These are phyloP conservation scores for Encarsia formosa DNA, from an alignment of 2,888 invertebrate species.

Conservation along the genomic window DNA sequence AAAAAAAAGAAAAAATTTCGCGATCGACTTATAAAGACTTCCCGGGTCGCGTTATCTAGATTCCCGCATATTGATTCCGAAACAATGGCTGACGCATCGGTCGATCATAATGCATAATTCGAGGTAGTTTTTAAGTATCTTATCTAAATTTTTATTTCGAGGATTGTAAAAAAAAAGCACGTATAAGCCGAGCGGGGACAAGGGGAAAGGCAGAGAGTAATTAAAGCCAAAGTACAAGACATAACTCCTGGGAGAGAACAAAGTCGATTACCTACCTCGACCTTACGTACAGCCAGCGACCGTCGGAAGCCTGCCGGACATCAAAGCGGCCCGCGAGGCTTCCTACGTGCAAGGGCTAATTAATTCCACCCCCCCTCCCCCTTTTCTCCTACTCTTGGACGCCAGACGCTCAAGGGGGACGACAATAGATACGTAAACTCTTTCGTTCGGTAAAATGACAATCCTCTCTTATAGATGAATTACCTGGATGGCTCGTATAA, in stretches of 20 bases:
- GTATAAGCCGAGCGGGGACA: background rate
- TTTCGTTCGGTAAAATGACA: no score
- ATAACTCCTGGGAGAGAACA: conserved; percentile 31
- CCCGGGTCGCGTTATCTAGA: no score
- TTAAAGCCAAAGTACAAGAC: conserved; percentile 10
- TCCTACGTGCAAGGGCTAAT: conserved; percentile 37
- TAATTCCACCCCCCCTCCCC: conserved; percentile 30
- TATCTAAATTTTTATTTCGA: no score
- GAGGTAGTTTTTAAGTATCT: no score
- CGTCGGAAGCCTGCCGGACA: conserved; percentile 42
- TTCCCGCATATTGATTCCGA: no score
- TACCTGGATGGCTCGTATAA: background rate
- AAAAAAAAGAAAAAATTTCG: no score
- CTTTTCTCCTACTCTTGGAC: no score
- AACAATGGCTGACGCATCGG: no score
- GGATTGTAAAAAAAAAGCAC: background rate
- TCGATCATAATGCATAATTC: no score
- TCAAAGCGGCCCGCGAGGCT: conserved; percentile 45
- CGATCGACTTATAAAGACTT: no score
- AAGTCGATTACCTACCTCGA: conserved; percentile 46
- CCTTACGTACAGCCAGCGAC: conserved; percentile 26
- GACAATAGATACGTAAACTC: conserved; percentile 13
- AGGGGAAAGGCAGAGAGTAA: no score
- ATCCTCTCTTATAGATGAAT: background rate
- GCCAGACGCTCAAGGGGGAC: no score